Conservation (phyloP, 2,797 vertebrate genomes). For the Thalassophryne amazonica region DNA sequence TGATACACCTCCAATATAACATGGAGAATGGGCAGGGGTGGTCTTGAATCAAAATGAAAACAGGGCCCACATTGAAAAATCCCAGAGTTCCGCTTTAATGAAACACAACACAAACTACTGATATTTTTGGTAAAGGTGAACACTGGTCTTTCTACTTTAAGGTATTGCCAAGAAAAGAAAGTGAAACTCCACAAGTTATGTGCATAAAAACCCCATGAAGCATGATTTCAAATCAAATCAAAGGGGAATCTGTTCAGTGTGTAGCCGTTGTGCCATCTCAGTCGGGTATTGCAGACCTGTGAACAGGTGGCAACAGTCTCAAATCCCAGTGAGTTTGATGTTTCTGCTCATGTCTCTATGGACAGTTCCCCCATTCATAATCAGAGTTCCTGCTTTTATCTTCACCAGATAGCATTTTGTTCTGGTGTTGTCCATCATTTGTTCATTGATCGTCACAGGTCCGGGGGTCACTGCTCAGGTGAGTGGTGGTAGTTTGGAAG, state of each 20-base stretch:
- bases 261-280: slow-evolving; percentile 43
- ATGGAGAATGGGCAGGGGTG: no score
- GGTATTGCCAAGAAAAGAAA: neutral
- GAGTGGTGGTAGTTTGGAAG: slow-evolving; percentile 18
- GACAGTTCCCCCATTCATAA: no score
- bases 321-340: slow-evolving; percentile 15
- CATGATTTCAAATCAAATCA: slow-evolving; percentile 1
- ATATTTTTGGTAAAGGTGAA: slow-evolving; percentile 10
- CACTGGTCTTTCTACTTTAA: slow-evolving; percentile 2
- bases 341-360: slow-evolving; percentile 8
- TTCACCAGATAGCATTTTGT: slow-evolving; percentile 24
- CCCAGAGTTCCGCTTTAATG: no score
- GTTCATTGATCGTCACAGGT: neutral
- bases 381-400: neutral
- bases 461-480: neutral
- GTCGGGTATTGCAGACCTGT: slow-evolving; percentile 22
- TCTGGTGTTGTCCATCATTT: slow-evolving; percentile 9
- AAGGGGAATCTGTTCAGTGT: slow-evolving; percentile 5
- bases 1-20: no score
- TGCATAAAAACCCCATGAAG: neutral
- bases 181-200: neutral
- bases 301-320: slow-evolving; percentile 7
- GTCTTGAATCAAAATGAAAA: no score
- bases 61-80: no score
- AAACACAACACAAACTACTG: slow-evolving; percentile 20